phyloP scores from a whole-genome alignment of 2,888 invertebrate genomes.

The Dorcus hopei region DNA sequence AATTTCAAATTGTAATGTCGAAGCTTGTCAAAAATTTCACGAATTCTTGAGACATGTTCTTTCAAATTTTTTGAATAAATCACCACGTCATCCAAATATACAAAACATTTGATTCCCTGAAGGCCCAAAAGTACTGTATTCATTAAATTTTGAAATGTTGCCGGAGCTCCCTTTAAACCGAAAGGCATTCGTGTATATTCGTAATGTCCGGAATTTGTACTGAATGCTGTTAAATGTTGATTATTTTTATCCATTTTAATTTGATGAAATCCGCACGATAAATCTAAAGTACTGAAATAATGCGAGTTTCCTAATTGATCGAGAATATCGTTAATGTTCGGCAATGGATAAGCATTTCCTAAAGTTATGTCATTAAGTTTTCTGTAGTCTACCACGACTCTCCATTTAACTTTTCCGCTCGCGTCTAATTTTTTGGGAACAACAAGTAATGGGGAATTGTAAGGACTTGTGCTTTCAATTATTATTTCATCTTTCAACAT shows the following conservation, averaged over 20 bases:
- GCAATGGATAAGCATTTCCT: slow-evolving; percentile 28
- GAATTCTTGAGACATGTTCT: too few relatives aligned
- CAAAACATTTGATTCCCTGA: too few relatives aligned
- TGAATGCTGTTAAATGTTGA: slow-evolving; percentile 27
- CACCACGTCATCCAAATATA: too few relatives aligned
- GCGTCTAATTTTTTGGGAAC: slow-evolving; percentile 18
- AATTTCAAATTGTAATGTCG: too few relatives aligned
- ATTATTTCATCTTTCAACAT: not conserved
- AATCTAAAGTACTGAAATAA: not conserved
- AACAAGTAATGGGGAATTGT: slow-evolving; percentile 33
- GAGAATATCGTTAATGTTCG: slow-evolving; percentile 12
- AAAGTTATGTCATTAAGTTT: slow-evolving; percentile 29
- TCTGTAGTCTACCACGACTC: slow-evolving; percentile 27
- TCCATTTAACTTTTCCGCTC: slow-evolving; percentile 17
- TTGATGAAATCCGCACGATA: slow-evolving; percentile 19
- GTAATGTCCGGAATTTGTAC: slow-evolving; percentile 24
- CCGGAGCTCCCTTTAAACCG: too few relatives aligned
- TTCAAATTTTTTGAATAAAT: too few relatives aligned
- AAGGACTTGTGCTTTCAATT: not conserved
- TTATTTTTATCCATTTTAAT: slow-evolving; percentile 11
- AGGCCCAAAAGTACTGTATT: too few relatives aligned
- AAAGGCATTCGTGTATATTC: too few relatives aligned
- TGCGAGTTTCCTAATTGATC: slow-evolving; percentile 26
- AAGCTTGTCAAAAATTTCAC: too few relatives aligned
- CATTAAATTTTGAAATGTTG: too few relatives aligned